Percentiles rank a stretch among this genome's conserved stretches.
Evolutionary conservation across 2,888 invertebrate genomes (phyloP).

Genomic region (Ornithoptera alexandrae): DNA sequence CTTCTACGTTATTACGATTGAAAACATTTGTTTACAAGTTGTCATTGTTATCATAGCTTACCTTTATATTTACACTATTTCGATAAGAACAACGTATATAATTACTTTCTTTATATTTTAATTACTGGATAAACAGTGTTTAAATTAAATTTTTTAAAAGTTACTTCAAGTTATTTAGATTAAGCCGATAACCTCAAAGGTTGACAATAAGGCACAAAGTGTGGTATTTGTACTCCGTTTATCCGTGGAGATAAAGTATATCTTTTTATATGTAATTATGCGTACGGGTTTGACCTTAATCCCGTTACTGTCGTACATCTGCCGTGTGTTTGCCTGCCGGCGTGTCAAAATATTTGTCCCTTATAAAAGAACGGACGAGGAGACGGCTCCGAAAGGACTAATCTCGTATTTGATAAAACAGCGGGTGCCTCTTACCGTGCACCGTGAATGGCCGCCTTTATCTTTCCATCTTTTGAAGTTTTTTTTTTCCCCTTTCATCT

Average conservation of each 20-base stretch:
- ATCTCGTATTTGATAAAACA: slow-evolving; percentile 77
- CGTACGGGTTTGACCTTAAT: slow-evolving; percentile 55
- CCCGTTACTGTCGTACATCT: slow-evolving; percentile 46
- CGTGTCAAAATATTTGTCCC: slow-evolving; percentile 74
- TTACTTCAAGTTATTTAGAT: no score
- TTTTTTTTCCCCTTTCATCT: slow-evolving; percentile 45
- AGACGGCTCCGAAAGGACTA: slow-evolving; percentile 59
- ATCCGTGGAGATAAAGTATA: slow-evolving; percentile 37
- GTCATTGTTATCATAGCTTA: no score
- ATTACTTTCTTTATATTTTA: no score
- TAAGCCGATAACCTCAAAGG: neutral
- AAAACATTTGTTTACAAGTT: no score
- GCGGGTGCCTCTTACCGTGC: slow-evolving; percentile 68
- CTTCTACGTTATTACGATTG: no score
- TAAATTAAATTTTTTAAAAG: no score
- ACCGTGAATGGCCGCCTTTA: slow-evolving; percentile 70
- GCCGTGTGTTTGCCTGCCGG: slow-evolving; percentile 59
- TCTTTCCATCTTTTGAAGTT: slow-evolving; percentile 61
- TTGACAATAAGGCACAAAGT: slow-evolving; percentile 27
- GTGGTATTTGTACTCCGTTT: slow-evolving; percentile 30
- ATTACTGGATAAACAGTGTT: no score
- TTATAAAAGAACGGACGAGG: slow-evolving; percentile 52
- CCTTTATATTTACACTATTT: no score
- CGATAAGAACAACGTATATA: no score
- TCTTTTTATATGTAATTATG: slow-evolving; percentile 47